phyloP scores from a whole-genome alignment of 1,140 invertebrate species.

The Oscheius sp. region DNA sequence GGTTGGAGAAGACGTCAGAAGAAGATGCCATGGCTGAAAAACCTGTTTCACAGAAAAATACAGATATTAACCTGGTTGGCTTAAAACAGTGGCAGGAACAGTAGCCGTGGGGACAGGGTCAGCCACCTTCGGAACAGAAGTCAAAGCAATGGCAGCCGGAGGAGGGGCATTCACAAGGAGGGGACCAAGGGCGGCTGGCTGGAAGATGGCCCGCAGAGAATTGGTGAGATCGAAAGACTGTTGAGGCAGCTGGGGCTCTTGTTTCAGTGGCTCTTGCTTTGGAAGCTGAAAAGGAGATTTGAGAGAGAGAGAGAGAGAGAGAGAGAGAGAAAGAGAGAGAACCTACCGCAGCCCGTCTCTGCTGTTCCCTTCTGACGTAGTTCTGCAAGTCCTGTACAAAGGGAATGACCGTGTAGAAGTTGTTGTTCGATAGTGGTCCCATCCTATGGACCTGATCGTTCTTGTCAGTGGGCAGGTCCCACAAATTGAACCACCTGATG shows the following conservation, averaged over 20 bases:
- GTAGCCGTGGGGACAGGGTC: neutral
- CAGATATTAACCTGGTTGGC: neutral
- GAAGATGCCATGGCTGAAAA: neutral
- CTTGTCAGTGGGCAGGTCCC: conserved; percentile 23
- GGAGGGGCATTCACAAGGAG: no score
- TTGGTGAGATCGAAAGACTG: no score
- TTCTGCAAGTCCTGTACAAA: conserved; percentile 38
- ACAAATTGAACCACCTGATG: conserved; percentile 37
- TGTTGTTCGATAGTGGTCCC: conserved; percentile 9
- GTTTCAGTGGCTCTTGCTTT: no score
- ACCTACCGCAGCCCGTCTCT: neutral
- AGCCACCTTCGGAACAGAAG: neutral
- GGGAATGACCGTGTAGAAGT: conserved; percentile 35
- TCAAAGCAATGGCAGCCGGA: neutral
- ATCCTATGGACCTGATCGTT: neutral
- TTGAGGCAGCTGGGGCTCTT: no score
- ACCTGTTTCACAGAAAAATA: neutral
- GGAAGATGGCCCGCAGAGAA: no score
- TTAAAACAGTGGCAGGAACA: neutral
- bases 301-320: no score
- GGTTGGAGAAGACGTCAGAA: neutral
- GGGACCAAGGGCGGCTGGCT: no score
- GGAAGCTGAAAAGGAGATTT: no score
- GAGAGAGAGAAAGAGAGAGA: no score
- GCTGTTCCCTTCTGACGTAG: conserved; percentile 22